Evolutionary conservation across 2,888 invertebrate species (phyloP).

Genomic region (Cartodere bifasciata): DNA sequence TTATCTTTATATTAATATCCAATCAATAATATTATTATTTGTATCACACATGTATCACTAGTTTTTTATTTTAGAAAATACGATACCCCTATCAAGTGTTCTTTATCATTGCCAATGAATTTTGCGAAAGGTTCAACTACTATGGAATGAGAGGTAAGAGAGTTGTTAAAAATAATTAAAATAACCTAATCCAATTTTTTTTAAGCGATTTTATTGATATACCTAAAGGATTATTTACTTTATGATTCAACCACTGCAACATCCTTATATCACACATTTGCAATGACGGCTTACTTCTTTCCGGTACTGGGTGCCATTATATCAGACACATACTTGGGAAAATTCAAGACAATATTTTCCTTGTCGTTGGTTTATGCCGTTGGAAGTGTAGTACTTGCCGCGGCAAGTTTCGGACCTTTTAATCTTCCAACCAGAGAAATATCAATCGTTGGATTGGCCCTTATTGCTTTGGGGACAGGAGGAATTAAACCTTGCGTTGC

Average conservation of each 20-base stretch:
- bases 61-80: conserved; percentile 45
- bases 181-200: no score
- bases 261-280: conserved; percentile 79
- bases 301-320: conserved; percentile 85
- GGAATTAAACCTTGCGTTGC: conserved; percentile 94
- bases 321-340: conserved; percentile 85
- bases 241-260: conserved; percentile 66
- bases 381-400: conserved; percentile 68
- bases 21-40: no score
- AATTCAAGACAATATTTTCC: conserved; percentile 82
- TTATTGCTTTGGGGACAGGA: conserved; percentile 84
- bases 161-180: no score
- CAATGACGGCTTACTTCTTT: conserved; percentile 80
- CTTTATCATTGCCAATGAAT: conserved; percentile 93
- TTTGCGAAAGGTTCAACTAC: conserved; percentile 93
- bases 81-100: conserved; percentile 80
- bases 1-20: no score
- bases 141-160: conserved; percentile 93
- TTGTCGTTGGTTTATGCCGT: conserved; percentile 75
- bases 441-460: conserved; percentile 47
- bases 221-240: conserved; percentile 65
- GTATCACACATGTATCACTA: no score
- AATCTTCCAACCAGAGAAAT: conserved; percentile 40
- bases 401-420: conserved; percentile 50
- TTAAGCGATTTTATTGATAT: conserved; percentile 85